These are phyloP conservation scores for Odontocolon sp. DNA, from an alignment of 2,888 invertebrate genomes.

Conservation along the genomic window DNA sequence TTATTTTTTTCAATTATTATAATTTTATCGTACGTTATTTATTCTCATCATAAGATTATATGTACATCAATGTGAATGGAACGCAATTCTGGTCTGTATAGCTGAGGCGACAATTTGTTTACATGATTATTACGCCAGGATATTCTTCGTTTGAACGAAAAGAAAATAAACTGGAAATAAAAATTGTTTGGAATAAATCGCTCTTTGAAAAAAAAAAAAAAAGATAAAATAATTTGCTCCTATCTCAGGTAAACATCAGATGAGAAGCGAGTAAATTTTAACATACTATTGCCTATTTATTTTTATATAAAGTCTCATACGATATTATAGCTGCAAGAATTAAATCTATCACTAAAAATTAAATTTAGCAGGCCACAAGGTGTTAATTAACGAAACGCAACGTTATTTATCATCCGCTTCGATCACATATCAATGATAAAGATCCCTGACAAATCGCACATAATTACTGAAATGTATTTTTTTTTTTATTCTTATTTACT, in stretches of 20 bases:
- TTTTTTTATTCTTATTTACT: neutral
- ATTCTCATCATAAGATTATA: constrained; percentile 58
- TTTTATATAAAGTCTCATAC: constrained; percentile 48
- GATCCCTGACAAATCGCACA: constrained; percentile 13
- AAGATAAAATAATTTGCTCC: constrained; percentile 46
- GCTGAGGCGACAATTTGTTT: constrained; percentile 15
- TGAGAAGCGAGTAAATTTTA: constrained; percentile 47
- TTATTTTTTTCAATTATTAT: constrained; percentile 14
- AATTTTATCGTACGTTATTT: constrained; percentile 39
- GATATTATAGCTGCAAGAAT: constrained; percentile 41
- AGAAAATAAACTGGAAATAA: neutral
- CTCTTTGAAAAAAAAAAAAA: constrained; percentile 18
- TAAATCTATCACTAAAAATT: constrained; percentile 51
- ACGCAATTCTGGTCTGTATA: constrained; percentile 44
- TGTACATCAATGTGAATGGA: constrained; percentile 54
- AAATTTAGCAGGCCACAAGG: constrained; percentile 49
- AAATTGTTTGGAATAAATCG: constrained; percentile 13
- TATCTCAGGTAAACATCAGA: constrained; percentile 50
- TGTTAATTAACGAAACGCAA: constrained; percentile 46
- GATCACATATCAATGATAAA: constrained; percentile 13
- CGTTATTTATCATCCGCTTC: constrained; percentile 6
- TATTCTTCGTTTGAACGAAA: constrained; percentile 13
- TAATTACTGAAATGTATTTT: constrained; percentile 33
- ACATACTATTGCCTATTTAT: constrained; percentile 29
- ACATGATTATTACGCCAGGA: constrained; percentile 26